Evolutionary conservation across 2,888 invertebrate species (phyloP).

Genomic region (Nomada ruficornis): DNA sequence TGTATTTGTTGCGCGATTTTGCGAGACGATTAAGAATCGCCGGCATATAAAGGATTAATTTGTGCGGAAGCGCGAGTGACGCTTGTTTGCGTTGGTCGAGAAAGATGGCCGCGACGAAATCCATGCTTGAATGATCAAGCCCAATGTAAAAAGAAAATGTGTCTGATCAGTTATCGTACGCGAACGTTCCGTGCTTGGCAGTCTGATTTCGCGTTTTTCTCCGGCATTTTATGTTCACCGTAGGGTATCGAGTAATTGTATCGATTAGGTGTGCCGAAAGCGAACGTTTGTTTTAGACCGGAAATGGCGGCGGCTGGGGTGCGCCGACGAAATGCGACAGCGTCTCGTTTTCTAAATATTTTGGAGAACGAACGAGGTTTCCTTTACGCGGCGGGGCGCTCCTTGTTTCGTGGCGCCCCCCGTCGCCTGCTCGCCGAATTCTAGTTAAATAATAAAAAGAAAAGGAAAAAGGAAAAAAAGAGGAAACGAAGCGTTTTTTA

Average conservation of each 20-base stretch:
- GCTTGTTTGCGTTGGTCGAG: not conserved
- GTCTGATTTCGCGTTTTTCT: slow-evolving; percentile 58
- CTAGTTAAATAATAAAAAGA: slow-evolving; percentile 62
- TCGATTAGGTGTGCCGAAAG: slow-evolving; percentile 54
- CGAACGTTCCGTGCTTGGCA: slow-evolving; percentile 39
- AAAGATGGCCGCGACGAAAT: not conserved
- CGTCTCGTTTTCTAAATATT: slow-evolving; percentile 55
- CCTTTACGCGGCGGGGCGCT: slow-evolving; percentile 14
- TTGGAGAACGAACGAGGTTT: slow-evolving; percentile 42
- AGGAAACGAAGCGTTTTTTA: slow-evolving; percentile 71
- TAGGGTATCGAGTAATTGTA: slow-evolving; percentile 52
- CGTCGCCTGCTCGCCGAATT: slow-evolving; percentile 51
- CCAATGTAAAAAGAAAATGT: not conserved
- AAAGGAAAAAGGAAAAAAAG: slow-evolving; percentile 45
- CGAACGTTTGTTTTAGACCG: slow-evolving; percentile 62
- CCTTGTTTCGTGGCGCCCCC: slow-evolving; percentile 35
- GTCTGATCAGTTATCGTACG: slow-evolving; percentile 21
- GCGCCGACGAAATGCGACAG: slow-evolving; percentile 10
- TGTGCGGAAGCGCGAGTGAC: not conserved
- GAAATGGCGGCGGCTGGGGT: slow-evolving; percentile 40
- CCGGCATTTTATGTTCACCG: slow-evolving; percentile 55
- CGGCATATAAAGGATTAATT: slow-evolving; percentile 19
- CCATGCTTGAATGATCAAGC: not conserved
- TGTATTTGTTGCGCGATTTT: not conserved
- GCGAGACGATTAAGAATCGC: slow-evolving; percentile 23